Conservation (phyloP, 2,797 vertebrate genomes). For the Pipistrellus pygmaeus region DNA sequence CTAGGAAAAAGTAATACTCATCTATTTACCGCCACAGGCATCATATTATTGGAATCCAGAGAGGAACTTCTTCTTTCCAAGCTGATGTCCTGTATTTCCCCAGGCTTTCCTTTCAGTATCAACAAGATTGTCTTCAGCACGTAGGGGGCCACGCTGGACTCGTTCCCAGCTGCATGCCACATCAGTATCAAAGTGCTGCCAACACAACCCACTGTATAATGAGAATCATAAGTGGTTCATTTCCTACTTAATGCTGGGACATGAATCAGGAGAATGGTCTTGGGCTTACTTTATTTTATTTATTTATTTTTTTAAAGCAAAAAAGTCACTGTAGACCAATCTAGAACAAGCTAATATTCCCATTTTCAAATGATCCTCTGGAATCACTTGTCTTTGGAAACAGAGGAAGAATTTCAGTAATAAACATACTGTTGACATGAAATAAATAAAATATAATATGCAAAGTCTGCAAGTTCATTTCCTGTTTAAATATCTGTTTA, state of each 20-base stretch:
- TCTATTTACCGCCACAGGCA: constrained; percentile 72
- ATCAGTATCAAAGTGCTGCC: constrained; percentile 66
- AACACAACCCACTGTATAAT: not conserved
- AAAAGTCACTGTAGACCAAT: not conserved
- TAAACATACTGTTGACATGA: not conserved
- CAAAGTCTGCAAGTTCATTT: not conserved
- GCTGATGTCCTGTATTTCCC: not conserved
- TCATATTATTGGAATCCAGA: constrained; percentile 51
- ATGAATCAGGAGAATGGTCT: not conserved
- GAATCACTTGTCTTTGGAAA: not conserved
- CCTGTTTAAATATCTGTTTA: not conserved
- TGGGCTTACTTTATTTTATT: not conserved
- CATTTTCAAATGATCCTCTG: not conserved
- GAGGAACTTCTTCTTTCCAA: not conserved
- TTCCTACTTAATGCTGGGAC: not conserved
- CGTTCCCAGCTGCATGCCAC: constrained; percentile 59
- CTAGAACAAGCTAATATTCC: not conserved
- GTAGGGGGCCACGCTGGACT: not conserved
- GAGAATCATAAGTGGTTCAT: rapidly evolving
- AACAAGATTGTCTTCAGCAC: constrained; percentile 74
- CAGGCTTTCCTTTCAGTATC: constrained; percentile 76
- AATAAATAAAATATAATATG: not conserved
- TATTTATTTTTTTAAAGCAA: not conserved
- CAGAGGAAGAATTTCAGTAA: not conserved
- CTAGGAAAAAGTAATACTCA: not conserved